A percentile compares a stretch with the other conserved stretches of the same genome.
phyloP scores from a whole-genome alignment of 1,140 invertebrate genomes.

The Macrosteles quadrilineatus region DNA sequence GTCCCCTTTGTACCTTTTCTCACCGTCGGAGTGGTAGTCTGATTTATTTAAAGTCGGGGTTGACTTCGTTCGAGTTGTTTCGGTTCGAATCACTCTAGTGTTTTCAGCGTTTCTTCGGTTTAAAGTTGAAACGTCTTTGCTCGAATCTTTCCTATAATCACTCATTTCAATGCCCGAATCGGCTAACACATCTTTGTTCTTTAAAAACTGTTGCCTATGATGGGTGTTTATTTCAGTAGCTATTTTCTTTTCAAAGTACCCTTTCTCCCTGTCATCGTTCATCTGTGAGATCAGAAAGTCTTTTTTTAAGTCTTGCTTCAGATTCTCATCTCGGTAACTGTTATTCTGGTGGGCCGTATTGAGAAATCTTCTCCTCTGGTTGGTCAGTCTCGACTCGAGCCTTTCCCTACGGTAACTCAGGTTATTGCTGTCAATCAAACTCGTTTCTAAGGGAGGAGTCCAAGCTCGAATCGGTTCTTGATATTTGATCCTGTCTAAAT shows the following conservation, averaged over 20 bases:
- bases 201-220: constrained; percentile 48
- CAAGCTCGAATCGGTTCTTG: constrained; percentile 27
- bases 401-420: constrained; percentile 69
- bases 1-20: constrained; percentile 19
- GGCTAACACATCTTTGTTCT: constrained; percentile 45
- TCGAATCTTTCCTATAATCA: constrained; percentile 40
- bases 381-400: constrained; percentile 66
- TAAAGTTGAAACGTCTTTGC: constrained; percentile 11
- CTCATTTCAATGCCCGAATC: constrained; percentile 50
- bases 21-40: constrained; percentile 18
- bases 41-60: constrained; percentile 4
- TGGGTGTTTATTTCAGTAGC: constrained; percentile 54
- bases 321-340: constrained; percentile 36
- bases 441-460: constrained; percentile 28
- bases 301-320: constrained; percentile 52
- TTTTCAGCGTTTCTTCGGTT: constrained; percentile 13
- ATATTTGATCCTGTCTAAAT: constrained; percentile 18
- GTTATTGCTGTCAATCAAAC: constrained; percentile 50
- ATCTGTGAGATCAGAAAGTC: constrained; percentile 52
- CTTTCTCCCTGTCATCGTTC: constrained; percentile 53
- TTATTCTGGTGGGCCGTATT: constrained; percentile 48
- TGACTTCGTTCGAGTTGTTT: constrained; percentile 19
- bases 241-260: constrained; percentile 45
- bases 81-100: not conserved
- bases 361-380: constrained; percentile 57